Evolutionary conservation across 2,888 invertebrate species (phyloP).

Genomic region (Catocala sponsa): DNA sequence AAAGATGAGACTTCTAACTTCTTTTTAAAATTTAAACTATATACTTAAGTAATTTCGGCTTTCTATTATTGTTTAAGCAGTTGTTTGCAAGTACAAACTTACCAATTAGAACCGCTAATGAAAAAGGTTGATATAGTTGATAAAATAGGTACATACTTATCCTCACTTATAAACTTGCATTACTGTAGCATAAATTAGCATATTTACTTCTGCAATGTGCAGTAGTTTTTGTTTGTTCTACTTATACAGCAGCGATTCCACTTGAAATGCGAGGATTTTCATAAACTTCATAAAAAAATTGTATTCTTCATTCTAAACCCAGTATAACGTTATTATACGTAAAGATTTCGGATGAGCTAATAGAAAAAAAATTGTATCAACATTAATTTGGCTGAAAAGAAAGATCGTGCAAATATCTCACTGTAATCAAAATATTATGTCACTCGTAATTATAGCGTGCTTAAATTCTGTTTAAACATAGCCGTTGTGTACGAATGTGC

Average conservation of each 20-base stretch:
- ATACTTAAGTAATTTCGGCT: too few species aligned
- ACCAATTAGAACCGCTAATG: not conserved
- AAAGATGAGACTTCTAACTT: too few species aligned
- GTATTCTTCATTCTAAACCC: too few species aligned
- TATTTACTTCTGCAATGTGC: conserved; percentile 1
- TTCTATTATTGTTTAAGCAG: not conserved
- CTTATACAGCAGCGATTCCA: too few species aligned
- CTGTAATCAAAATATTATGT: not conserved
- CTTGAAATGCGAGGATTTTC: too few species aligned
- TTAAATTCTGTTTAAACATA: not conserved
- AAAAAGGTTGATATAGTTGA: not conserved
- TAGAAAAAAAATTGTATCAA: not conserved
- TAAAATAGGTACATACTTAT: not conserved
- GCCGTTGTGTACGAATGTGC: conserved; percentile 29
- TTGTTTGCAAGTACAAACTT: not conserved
- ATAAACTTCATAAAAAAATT: too few species aligned
- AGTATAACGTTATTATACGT: too few species aligned
- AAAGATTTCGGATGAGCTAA: too few species aligned
- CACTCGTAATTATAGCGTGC: conserved; percentile 26
- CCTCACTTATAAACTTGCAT: not conserved
- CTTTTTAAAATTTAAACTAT: too few species aligned
- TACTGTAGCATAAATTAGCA: not conserved
- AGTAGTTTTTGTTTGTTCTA: too few species aligned
- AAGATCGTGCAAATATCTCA: not conserved
- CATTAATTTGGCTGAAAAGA: not conserved